Evolutionary conservation across 2,113 vertebrate genomes (phyloP).

Genomic region (Perognathus longimembris): DNA sequence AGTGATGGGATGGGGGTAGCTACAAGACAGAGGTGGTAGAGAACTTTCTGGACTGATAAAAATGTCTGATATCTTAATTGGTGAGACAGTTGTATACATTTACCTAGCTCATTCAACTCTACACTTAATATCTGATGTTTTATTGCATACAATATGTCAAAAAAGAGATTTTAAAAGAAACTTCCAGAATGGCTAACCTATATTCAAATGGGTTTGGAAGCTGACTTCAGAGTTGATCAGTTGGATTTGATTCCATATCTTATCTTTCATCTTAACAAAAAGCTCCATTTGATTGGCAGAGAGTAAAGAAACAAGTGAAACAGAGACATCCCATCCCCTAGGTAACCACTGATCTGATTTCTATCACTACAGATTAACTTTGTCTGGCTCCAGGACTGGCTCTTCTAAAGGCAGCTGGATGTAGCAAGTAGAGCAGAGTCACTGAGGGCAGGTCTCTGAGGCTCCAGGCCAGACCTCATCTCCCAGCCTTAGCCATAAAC

Average conservation of each 20-base stretch:
- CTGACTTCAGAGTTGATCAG: background rate
- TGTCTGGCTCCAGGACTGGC: background rate
- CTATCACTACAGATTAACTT: background rate
- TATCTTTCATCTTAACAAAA: constrained; percentile 29
- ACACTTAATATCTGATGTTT: background rate
- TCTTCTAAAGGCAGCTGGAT: background rate
- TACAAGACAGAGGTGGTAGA: background rate
- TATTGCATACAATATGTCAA: background rate
- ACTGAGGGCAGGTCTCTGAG: background rate
- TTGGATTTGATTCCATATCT: background rate
- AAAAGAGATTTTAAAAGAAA: background rate
- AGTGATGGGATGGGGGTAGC: background rate
- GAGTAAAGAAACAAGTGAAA: constrained; percentile 15
- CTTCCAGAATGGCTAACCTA: background rate
- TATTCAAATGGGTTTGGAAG: constrained; percentile 38
- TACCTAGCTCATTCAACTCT: constrained; percentile 16
- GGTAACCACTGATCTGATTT: background rate
- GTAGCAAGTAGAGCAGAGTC: background rate
- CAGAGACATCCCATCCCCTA: background rate
- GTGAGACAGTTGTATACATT: background rate
- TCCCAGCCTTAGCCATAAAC: no score
- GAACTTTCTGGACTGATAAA: constrained; percentile 20
- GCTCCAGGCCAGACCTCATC: background rate
- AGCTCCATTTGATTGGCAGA: background rate
- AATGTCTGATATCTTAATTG: constrained; percentile 12